Percentiles rank a stretch among this genome's conserved stretches.
These are phyloP conservation scores for Lepisosteus oculatus DNA, from an alignment of 2,113 vertebrate species.

Conservation along the genomic window DNA sequence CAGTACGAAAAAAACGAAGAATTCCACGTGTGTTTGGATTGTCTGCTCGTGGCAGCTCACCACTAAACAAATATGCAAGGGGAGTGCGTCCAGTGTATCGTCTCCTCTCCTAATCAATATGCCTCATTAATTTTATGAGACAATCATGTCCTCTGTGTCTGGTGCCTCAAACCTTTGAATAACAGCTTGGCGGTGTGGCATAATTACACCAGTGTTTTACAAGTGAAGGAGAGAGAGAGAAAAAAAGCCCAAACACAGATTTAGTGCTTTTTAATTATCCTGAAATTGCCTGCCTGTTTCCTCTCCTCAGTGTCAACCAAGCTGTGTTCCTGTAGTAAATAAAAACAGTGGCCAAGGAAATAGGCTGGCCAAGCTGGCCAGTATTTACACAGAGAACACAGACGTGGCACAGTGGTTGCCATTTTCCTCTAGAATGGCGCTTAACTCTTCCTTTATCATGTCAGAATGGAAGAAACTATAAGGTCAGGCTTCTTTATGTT, in stretches of 20 bases:
- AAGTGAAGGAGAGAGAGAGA: constrained; percentile 8
- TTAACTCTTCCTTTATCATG: too few relatives aligned
- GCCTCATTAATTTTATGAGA: constrained; percentile 40
- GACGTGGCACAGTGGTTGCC: too few relatives aligned
- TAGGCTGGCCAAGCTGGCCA: too few relatives aligned
- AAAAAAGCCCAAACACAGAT: constrained; percentile 20
- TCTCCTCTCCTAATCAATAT: constrained; percentile 34
- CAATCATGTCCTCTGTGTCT: constrained; percentile 43
- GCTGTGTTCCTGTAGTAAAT: constrained; percentile 11
- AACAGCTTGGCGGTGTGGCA: constrained; percentile 29
- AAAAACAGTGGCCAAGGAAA: neutral
- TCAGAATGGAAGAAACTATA: too few relatives aligned
- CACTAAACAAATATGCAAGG: neutral
- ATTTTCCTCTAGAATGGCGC: neutral
- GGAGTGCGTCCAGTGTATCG: constrained; percentile 29
- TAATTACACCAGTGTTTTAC: constrained; percentile 9
- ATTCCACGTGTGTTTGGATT: too few relatives aligned
- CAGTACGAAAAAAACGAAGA: too few relatives aligned
- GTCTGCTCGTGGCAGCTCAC: neutral
- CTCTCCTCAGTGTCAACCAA: constrained; percentile 14
- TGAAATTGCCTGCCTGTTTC: constrained; percentile 40
- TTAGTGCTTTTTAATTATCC: constrained; percentile 48
- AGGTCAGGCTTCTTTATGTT: too few relatives aligned
- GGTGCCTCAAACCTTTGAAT: constrained; percentile 34
- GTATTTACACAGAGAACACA: too few relatives aligned